Evolutionary conservation across 2,113 vertebrate species (phyloP).

Genomic region (Syrmaticus mikado): DNA sequence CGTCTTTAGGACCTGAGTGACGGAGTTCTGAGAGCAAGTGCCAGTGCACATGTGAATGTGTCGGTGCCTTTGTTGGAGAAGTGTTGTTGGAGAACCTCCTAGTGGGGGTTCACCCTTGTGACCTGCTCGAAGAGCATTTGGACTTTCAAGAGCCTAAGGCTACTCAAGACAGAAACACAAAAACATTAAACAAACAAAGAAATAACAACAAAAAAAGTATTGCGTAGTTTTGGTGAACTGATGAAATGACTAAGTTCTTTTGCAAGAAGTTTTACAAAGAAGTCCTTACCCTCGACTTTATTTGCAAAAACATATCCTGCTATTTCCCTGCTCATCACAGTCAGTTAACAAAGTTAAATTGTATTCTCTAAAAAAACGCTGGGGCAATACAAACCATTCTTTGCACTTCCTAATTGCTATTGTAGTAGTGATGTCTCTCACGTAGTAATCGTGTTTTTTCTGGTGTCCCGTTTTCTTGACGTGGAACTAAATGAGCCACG

Average conservation of each 20-base stretch:
- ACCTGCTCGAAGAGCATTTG: neutral
- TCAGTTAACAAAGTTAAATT: neutral
- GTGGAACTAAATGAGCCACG: neutral
- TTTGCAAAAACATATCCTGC: neutral
- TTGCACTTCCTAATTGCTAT: neutral
- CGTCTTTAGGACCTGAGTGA: neutral
- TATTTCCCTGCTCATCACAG: neutral
- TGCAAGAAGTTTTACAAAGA: neutral
- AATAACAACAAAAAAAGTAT: neutral
- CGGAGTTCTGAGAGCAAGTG: accelerated
- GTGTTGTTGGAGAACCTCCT: neutral
- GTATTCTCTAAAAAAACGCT: neutral
- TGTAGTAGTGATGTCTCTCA: neutral
- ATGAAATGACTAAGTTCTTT: neutral
- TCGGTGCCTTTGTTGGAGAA: neutral
- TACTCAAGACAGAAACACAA: neutral
- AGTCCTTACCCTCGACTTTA: neutral
- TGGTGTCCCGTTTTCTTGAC: neutral
- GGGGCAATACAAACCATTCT: neutral
- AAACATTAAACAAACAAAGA: neutral
- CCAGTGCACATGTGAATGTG: neutral
- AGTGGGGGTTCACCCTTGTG: neutral
- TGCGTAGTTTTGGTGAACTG: neutral
- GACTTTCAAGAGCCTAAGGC: neutral
- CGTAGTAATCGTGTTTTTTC: neutral